A percentile compares a stretch with the other conserved stretches of the same genome.
phyloP scores from a whole-genome alignment of 2,113 vertebrate genomes.

The Nycticorax nycticorax region DNA sequence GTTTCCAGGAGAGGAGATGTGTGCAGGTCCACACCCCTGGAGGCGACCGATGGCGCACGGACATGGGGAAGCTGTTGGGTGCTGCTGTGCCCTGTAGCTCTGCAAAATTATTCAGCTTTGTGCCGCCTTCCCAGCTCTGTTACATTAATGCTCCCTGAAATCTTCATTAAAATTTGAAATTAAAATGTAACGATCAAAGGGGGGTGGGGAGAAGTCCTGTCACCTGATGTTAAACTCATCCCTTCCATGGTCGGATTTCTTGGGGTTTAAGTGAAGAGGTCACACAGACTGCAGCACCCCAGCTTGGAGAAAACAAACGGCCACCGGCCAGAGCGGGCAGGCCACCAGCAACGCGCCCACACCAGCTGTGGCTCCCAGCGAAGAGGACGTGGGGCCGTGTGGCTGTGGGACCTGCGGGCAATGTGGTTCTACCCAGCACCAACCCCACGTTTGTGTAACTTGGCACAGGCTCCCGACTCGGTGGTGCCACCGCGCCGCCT shows the following conservation, averaged over 20 bases:
- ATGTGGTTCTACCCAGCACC: not conserved
- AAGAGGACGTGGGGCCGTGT: not conserved
- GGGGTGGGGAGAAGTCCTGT: not conserved
- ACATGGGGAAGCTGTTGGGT: too few species aligned
- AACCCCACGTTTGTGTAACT: rapidly evolving
- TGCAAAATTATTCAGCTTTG: not conserved
- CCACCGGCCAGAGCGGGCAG: not conserved
- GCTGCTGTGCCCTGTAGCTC: not conserved
- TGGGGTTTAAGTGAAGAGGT: not conserved
- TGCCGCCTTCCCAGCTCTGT: not conserved
- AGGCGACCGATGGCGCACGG: not conserved
- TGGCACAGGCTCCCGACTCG: not conserved
- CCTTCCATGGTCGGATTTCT: not conserved
- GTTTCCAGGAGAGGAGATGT: not conserved
- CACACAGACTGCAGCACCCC: not conserved
- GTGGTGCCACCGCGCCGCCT: not conserved
- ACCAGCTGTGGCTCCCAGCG: not conserved
- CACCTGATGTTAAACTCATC: not conserved
- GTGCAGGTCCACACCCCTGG: too few species aligned
- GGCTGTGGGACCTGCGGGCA: rapidly evolving
- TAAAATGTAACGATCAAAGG: not conserved
- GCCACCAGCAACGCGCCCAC: rapidly evolving
- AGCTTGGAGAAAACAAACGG: not conserved
- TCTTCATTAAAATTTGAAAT: slow-evolving; percentile 44
- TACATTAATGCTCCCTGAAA: not conserved